These are phyloP conservation scores for Anoura caudifer DNA, from an alignment of 2,113 vertebrate species.

Conservation along the genomic window DNA sequence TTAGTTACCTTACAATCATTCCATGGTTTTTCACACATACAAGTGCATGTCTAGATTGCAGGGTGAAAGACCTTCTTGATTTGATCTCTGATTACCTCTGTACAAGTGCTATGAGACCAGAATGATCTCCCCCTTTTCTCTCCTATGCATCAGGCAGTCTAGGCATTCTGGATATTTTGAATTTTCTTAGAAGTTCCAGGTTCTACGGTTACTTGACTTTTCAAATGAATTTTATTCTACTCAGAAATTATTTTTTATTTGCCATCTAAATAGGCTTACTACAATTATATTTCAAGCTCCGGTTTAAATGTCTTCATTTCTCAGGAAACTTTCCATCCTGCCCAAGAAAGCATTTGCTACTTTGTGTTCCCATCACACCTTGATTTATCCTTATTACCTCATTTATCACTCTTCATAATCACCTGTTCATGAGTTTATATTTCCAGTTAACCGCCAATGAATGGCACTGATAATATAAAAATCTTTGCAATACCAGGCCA, in stretches of 20 bases:
- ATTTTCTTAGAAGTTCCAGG: background rate
- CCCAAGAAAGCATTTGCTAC: background rate
- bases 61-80: background rate
- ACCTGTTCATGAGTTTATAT: background rate
- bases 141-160: background rate
- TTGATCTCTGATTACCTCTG: background rate
- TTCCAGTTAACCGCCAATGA: background rate
- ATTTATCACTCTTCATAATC: background rate
- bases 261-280: background rate
- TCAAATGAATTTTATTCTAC: background rate
- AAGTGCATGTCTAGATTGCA: background rate
- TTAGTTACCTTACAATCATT: background rate
- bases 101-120: background rate
- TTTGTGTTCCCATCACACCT: background rate
- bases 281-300: background rate
- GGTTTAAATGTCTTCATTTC: background rate
- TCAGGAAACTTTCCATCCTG: background rate
- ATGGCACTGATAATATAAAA: background rate
- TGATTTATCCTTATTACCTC: background rate
- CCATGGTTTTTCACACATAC: background rate
- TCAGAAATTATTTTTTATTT: background rate
- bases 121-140: too few relatives aligned
- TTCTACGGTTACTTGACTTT: background rate
- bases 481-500: background rate
- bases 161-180: background rate